phyloP scores from a whole-genome alignment of 2,113 vertebrate species.

The Charina bottae region DNA sequence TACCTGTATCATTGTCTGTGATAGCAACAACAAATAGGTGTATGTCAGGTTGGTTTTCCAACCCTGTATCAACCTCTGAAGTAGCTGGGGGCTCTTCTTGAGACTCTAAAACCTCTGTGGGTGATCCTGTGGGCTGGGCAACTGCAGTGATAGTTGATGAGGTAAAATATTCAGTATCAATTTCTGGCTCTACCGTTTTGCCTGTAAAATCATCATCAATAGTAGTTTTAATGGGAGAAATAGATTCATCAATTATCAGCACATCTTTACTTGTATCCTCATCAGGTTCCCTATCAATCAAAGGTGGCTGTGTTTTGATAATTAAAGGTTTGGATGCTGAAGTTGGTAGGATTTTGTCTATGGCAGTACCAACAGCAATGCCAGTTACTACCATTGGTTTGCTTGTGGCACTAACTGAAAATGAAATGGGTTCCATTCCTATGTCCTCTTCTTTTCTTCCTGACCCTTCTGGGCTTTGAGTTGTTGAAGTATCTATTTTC shows the following conservation, averaged over 20 bases:
- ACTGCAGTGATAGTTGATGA: constrained; percentile 62
- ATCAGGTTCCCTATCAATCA: constrained; percentile 66
- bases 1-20: constrained; percentile 87
- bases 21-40: constrained; percentile 81
- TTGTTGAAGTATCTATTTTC: constrained; percentile 49
- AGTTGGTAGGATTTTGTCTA: constrained; percentile 52
- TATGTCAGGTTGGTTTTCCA: constrained; percentile 68
- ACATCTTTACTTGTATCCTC: constrained; percentile 73
- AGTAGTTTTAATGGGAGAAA: constrained; percentile 64
- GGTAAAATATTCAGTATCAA: constrained; percentile 79
- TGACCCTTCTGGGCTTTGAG: constrained; percentile 65
- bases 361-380: constrained; percentile 1
- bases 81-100: constrained; percentile 67
- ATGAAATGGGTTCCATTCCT: constrained; percentile 45
- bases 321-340: constrained; percentile 39
- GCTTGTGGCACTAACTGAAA: constrained; percentile 46
- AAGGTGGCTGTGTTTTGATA: constrained; percentile 54
- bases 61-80: constrained; percentile 56
- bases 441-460: constrained; percentile 62
- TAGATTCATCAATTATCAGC: constrained; percentile 73
- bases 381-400: constrained; percentile 37
- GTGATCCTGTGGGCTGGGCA: constrained; percentile 61
- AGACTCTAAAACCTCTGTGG: constrained; percentile 65
- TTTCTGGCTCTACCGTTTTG: constrained; percentile 67
- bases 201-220: constrained; percentile 61